Conservation (phyloP, 2,113 vertebrate genomes). For the Todiramphus chloris region DNA sequence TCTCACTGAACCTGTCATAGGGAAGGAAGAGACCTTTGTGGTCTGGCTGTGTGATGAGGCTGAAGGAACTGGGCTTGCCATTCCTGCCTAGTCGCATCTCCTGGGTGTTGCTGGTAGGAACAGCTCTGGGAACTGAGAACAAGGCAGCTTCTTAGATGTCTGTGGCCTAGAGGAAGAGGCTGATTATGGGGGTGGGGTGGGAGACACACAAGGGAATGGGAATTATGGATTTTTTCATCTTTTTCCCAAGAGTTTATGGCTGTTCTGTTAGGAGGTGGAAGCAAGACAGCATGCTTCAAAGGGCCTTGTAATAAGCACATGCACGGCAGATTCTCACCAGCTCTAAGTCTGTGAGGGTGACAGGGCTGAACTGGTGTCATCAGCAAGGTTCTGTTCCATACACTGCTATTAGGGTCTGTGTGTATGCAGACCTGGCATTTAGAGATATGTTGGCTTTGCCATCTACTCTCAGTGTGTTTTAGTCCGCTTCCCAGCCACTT, state of each 20-base stretch:
- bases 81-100: slow-evolving; percentile 37
- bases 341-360: not conserved
- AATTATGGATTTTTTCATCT: not conserved
- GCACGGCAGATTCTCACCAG: not conserved
- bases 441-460: not conserved
- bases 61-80: not conserved
- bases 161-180: not conserved
- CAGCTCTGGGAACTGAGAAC: not conserved
- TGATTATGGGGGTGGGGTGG: not conserved
- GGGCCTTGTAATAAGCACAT: not conserved
- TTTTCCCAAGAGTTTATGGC: not conserved
- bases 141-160: not conserved
- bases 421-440: not conserved
- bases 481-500: not conserved
- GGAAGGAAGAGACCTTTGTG: not conserved
- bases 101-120: not conserved
- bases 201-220: not conserved
- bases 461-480: not conserved
- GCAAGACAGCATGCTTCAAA: not conserved
- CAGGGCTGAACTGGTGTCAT: not conserved
- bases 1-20: not conserved
- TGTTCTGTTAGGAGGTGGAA: not conserved
- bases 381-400: not conserved
- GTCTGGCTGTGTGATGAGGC: not conserved
- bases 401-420: not conserved